Percentiles rank a stretch among this genome's conserved stretches.
These are phyloP conservation scores for Dermatemys mawii DNA, from an alignment of 2,113 vertebrate genomes.

Conservation along the genomic window DNA sequence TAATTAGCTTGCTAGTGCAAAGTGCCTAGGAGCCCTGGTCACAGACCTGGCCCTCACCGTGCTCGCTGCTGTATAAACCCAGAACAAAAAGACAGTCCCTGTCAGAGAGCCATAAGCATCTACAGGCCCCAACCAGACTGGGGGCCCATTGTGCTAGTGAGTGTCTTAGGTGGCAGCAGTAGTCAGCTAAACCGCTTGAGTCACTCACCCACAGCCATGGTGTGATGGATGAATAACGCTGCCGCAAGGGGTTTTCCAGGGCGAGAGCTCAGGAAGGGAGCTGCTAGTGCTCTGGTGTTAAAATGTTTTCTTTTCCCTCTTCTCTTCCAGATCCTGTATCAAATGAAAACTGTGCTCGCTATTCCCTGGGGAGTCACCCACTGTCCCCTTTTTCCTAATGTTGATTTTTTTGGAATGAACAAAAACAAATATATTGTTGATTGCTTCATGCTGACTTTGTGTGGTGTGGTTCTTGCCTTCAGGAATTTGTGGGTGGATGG, in stretches of 20 bases:
- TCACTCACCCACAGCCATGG: fast-evolving
- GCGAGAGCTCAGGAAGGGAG: background rate
- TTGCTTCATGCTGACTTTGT: background rate
- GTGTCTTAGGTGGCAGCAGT: background rate
- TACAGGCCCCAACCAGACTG: background rate
- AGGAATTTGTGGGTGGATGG: background rate
- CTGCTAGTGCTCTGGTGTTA: background rate
- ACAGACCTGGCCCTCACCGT: background rate
- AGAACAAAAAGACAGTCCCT: background rate
- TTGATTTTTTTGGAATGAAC: background rate
- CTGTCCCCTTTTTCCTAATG: background rate
- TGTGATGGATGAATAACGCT: background rate
- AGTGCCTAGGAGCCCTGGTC: background rate
- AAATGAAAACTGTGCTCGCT: fast-evolving
- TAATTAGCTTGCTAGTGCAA: background rate
- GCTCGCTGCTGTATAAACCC: fast-evolving
- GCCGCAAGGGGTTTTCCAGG: background rate
- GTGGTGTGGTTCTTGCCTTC: background rate
- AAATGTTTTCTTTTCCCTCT: background rate
- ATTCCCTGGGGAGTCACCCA: background rate
- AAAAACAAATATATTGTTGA: background rate
- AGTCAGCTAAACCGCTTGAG: background rate
- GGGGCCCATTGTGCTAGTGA: background rate
- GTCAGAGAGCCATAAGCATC: background rate
- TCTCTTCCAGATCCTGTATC: background rate